phyloP scores from a whole-genome alignment of 2,113 vertebrate genomes.

The Oreochromis aureus region DNA sequence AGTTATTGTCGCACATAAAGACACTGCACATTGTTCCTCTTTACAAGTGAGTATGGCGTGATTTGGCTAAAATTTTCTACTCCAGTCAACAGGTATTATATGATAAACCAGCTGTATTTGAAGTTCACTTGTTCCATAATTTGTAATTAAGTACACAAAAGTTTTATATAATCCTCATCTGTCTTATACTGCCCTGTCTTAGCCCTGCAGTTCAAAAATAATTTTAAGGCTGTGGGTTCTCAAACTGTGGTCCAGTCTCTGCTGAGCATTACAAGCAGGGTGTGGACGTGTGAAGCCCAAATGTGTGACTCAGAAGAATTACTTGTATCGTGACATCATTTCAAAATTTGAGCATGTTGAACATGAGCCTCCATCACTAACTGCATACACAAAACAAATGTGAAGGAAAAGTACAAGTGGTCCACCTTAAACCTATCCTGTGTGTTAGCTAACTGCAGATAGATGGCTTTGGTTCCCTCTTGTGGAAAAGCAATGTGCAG shows the following conservation, averaged over 20 bases:
- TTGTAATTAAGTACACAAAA: background rate
- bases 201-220: background rate
- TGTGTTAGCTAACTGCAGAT: background rate
- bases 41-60: fast-evolving
- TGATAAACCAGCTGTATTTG: background rate
- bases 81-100: too few species aligned
- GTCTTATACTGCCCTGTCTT: background rate
- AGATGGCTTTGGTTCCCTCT: background rate
- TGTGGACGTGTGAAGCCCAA: background rate
- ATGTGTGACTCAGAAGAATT: background rate
- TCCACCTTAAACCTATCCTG: background rate
- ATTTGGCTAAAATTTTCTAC: background rate
- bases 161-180: background rate
- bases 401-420: background rate
- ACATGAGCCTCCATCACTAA: background rate
- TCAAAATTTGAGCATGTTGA: background rate
- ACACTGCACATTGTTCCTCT: background rate
- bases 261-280: background rate
- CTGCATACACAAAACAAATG: background rate
- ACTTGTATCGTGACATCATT: background rate
- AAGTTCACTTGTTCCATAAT: background rate
- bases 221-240: background rate
- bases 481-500: background rate
- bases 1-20: background rate
- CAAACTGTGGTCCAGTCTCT: background rate